Evolutionary conservation across 2,888 invertebrate genomes (phyloP).

Genomic region (Ischnura elegans): DNA sequence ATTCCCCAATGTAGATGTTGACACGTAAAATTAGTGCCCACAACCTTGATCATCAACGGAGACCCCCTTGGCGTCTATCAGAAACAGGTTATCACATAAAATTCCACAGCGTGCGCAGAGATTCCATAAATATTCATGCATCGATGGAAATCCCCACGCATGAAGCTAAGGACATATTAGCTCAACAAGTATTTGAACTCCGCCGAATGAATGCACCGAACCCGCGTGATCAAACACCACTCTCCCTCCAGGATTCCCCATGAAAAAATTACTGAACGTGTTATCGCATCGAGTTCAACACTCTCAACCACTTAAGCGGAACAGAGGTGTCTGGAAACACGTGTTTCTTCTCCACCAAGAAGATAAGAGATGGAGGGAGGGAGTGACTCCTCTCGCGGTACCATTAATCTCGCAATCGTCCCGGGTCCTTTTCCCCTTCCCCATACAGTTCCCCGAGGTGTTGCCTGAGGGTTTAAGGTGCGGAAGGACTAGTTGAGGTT

Average conservation of each 20-base stretch:
- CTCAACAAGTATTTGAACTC: constrained; percentile 23
- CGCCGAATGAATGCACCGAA: not conserved
- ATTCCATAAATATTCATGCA: constrained; percentile 26
- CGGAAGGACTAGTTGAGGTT: not conserved
- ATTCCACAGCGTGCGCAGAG: not conserved
- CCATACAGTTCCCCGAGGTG: not conserved
- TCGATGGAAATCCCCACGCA: not conserved
- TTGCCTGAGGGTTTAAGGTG: not conserved
- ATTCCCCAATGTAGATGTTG: no score
- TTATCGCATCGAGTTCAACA: not conserved
- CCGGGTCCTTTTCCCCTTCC: no score
- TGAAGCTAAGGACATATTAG: not conserved
- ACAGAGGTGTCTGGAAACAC: not conserved
- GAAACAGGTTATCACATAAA: not conserved
- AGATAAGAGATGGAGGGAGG: not conserved
- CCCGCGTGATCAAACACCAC: not conserved
- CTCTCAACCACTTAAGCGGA: not conserved
- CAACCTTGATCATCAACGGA: no score
- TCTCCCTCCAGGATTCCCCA: not conserved
- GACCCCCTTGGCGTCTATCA: not conserved
- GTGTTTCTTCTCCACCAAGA: constrained; percentile 17
- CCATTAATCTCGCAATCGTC: constrained; percentile 35
- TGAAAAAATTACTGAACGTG: not conserved
- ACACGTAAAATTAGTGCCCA: no score
- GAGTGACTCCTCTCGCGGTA: not conserved